These are phyloP conservation scores for Sepiola atlantica DNA, from an alignment of 2,888 invertebrate species.

Conservation along the genomic window DNA sequence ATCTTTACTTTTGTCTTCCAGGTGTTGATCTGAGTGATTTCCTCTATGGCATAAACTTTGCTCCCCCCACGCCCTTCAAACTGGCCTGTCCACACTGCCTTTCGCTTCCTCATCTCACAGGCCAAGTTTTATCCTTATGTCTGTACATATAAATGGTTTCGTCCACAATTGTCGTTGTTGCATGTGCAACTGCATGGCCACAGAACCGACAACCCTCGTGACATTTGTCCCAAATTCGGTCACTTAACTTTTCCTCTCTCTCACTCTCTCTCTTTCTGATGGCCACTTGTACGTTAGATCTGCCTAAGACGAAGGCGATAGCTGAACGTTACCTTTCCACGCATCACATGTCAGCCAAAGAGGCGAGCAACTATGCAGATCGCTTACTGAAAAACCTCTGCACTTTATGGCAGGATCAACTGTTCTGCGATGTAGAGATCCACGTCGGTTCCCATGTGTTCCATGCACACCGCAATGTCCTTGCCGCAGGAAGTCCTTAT, in stretches of 20 bases:
- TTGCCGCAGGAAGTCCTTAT: slow-evolving; percentile 92
- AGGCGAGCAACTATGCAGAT: slow-evolving; percentile 51
- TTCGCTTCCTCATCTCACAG: not conserved
- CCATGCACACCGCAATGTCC: slow-evolving; percentile 85
- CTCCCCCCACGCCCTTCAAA: not conserved
- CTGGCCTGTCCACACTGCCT: not conserved
- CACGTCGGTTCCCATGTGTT: slow-evolving; percentile 59
- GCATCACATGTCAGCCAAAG: slow-evolving; percentile 43
- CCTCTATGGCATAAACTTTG: not conserved
- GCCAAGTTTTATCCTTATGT: not conserved
- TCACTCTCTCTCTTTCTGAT: not conserved
- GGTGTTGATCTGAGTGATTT: not conserved
- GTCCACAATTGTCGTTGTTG: not conserved
- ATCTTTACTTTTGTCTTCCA: not conserved
- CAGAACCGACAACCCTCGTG: not conserved
- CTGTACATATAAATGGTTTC: not conserved
- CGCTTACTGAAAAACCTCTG: slow-evolving; percentile 56
- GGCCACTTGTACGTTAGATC: not conserved
- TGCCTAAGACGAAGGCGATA: slow-evolving; percentile 37
- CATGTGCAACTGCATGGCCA: not conserved
- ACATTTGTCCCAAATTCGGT: not conserved
- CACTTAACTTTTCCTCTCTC: not conserved
- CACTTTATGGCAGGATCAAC: slow-evolving; percentile 54
- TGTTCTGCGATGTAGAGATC: slow-evolving; percentile 63
- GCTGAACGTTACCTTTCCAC: slow-evolving; percentile 43